Evolutionary conservation across 2,113 vertebrate genomes (phyloP), one percentile per base, ranked within the genome.

Genomic region (Cephalopholis sonnerati): DNA sequence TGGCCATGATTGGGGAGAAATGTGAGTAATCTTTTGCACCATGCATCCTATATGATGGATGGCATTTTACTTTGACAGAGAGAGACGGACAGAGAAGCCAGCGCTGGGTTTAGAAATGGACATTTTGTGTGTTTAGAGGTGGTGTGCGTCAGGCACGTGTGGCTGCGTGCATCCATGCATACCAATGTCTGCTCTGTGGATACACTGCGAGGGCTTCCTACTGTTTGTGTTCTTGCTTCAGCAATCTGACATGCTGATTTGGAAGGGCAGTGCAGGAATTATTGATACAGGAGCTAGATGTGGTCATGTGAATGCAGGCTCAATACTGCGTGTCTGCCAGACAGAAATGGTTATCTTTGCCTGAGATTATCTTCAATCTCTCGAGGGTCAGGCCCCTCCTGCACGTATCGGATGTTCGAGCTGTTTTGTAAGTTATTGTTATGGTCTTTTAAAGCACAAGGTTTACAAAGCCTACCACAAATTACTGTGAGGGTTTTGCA

Each of bases 151-250:
- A 0, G 46, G 77, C 74, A 74, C 36, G 59, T 82, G 74, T 73
- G 67, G 66, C 81, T 27, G 76, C 59, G 27, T 65, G 73, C 81
- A 61, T 74, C 32, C 82, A 87, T 84, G 88, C 90, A 85, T 87
- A 78, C 71, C 82, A 57, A 63, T 89, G 80, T 76, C 81, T 72
- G 68, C 84, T 77, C 48, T 76, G 74, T 81, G 79, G 81, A 75
- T 11, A 44, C 39, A 6, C 80, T 29, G 71, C 9, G 8, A 85
- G 48, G 82, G 32, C 41, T 74, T 85, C 64, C 80, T 54, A 39
- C 86, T 78, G 88, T 87, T 89, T 89, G 74, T 67, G 63, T 80
- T 91, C 82, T 51, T 78, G 83, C 81, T 67, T 87, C 86, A 86
- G 87, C 62, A 65, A 57, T 69, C 83, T 5, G 74, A 87, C 87